Base-by-base conservation (phyloP, 2,113 vertebrate species). In the Camelus dromedarius region DNA sequence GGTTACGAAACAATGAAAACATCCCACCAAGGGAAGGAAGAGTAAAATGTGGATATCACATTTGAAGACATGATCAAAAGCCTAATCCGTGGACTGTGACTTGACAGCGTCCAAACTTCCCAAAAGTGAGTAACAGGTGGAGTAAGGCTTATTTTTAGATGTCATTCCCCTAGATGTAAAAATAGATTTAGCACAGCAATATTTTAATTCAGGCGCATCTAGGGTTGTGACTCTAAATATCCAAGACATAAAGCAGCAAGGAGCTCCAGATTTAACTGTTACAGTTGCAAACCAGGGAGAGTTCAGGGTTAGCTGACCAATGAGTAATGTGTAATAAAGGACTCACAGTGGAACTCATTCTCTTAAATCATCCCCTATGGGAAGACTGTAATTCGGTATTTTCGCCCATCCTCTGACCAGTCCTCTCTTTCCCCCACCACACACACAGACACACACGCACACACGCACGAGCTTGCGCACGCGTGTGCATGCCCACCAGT, bases 51-150 rank as follows among this genome's bases (percentile, higher is more conserved):
- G 86, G 93, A 72, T 42, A 89, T 52, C n/a, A 22, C 84, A 79
- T 62, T 77, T 93, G 97, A 97, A 95, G 54, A 75, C 9, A 32
- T 42, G 52, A 93, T 84, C 95, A 97, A 96, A 97, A 98, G 88
- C 70, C 81, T 87, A 92, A 72, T 42, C 81, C 38, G 86, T 93
- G 72, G 90, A 26, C 28, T 94, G 64, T 90, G 81, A 80, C 50
- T 56, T 95, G 89, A 95, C 13, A 89, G 26, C 20, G 2, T 96
- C 70, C 96, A 92, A 97, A 94, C 81, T 96, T 58, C 92, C 87
- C 93, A 54, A 87, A 97, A 98, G 95, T 26, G 54, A 89, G 26
- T 79, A 93, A 97, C 96, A 98, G 98, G 97, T 98, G 97, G 97
- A 94, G 81, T 79, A 76, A 82, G 6, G 30, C 89, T 67, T 97